Percentiles rank a stretch among this genome's conserved stretches.
phyloP scores from a whole-genome alignment of 1,140 invertebrate genomes.

The Rhopalosiphum padi region DNA sequence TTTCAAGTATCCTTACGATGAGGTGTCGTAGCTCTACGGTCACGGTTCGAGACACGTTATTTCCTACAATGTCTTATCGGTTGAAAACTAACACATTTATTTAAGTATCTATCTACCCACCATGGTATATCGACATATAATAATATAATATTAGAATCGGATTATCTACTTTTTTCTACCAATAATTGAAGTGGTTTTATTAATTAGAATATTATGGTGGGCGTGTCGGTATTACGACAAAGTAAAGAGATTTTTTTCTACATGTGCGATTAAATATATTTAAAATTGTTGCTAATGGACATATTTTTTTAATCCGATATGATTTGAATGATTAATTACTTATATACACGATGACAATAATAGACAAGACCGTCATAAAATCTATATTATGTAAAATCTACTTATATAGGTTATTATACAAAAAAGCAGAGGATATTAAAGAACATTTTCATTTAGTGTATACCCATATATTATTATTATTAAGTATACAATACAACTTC shows the following conservation, averaged over 20 bases:
- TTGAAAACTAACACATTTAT: not conserved
- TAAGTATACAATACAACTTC: not conserved
- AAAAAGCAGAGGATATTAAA: not conserved
- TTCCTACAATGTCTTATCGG: not conserved
- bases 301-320: not conserved
- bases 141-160: not conserved
- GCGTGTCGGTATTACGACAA: not conserved
- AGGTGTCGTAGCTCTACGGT: not conserved
- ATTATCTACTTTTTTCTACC: not conserved
- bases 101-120: not conserved
- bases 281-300: not conserved
- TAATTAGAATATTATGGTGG: constrained; percentile 19
- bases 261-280: not conserved
- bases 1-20: not conserved
- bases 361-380: not conserved
- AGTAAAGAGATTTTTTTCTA: not conserved
- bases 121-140: not conserved
- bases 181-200: not conserved
- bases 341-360: not conserved
- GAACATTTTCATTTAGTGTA: not conserved
- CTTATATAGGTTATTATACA: not conserved
- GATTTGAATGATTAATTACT: not conserved
- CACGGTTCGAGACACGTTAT: not conserved
- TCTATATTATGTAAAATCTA: too few relatives aligned
- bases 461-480: not conserved